Evolutionary conservation across 2,797 vertebrate genomes (phyloP).

Genomic region (Rhinogobio ventralis): DNA sequence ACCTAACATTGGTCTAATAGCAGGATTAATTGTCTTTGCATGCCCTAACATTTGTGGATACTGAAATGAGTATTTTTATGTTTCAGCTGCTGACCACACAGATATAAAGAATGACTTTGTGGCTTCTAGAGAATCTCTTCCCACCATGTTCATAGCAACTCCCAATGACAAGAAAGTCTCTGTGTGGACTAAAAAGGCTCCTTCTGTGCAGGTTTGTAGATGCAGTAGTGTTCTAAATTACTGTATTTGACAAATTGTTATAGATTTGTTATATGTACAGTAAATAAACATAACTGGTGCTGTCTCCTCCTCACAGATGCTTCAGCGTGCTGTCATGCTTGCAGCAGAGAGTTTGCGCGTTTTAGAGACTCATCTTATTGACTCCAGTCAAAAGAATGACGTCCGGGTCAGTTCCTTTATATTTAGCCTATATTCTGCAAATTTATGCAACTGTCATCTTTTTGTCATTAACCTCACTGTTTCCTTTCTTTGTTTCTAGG

Average conservation of each 20-base stretch:
- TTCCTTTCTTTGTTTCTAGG: slow-evolving; percentile 70
- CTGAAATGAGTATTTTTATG: background rate
- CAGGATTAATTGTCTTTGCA: background rate
- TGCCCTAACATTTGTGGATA: background rate
- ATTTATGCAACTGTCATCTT: background rate
- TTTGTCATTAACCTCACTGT: slow-evolving; percentile 32
- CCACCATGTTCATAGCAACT: slow-evolving; percentile 91
- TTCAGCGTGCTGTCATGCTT: slow-evolving; percentile 86
- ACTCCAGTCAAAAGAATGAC: slow-evolving; percentile 80
- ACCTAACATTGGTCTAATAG: background rate
- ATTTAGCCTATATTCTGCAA: background rate
- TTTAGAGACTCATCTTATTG: slow-evolving; percentile 87
- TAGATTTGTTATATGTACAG: background rate
- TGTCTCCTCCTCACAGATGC: slow-evolving; percentile 76
- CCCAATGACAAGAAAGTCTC: slow-evolving; percentile 88
- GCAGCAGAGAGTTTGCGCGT: slow-evolving; percentile 84
- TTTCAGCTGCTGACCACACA: slow-evolving; percentile 83
- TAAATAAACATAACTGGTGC: background rate
- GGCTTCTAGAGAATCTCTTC: slow-evolving; percentile 83
- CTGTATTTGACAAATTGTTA: background rate
- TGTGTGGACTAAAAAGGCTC: slow-evolving; percentile 87
- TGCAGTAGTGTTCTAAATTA: background rate
- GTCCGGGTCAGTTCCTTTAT: slow-evolving; percentile 81
- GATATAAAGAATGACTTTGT: slow-evolving; percentile 91
- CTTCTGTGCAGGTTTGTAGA: slow-evolving; percentile 85